Evolutionary conservation across 2,888 invertebrate species (phyloP), one percentile per base, ranked within the genome.

Genomic region (Synanthedon andrenaeformis): DNA sequence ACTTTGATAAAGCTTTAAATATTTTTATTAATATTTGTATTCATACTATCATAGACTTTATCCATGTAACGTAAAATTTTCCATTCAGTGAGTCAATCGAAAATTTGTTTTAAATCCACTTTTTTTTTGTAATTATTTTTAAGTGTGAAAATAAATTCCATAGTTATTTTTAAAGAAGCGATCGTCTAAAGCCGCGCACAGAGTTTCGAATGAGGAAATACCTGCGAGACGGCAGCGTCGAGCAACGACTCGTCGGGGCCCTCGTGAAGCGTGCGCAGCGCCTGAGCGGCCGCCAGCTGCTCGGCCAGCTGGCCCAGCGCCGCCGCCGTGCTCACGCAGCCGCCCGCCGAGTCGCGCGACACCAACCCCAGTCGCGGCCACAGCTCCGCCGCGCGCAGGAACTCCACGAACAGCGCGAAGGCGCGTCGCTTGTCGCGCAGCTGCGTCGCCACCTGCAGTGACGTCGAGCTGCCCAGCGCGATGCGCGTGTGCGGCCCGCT

Each of bases 341-440:
- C 76, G 45, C 74, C 70, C 52, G 72, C 72, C 35, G 61, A 42
- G 55, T 75, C 78, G 77, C 66, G 11, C 45, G 59, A 52, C 55
- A 51, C 64, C 2, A 61, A 62, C 12, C 79, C 76, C 59, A 93
- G 89, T 61, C 91, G 89, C 52, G 80, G 85, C 93, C 92, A 92
- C 41, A 94, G 81, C 1, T 90, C 89, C 41, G 90, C 85, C 50
- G 91, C 90, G 63, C 92, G 91, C 52, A 96, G 78, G 78, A 97
- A 97, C 55, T 91, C 90, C 3, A 95, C 79, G 70, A 92, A 95
- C 56, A 94, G 89, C 57, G 92, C 89, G 62, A 95, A 89, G 0
- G 95, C 96, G 67, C 92, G 91, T 70, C 92, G 93, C 81, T 98
- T 98, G 74, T 97, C 96, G 60, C 93, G 92, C 54, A 98, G 82